Evolutionary conservation across 23 tunicate genomes (phyloP).

Genomic region (Trididemnum clinides): DNA sequence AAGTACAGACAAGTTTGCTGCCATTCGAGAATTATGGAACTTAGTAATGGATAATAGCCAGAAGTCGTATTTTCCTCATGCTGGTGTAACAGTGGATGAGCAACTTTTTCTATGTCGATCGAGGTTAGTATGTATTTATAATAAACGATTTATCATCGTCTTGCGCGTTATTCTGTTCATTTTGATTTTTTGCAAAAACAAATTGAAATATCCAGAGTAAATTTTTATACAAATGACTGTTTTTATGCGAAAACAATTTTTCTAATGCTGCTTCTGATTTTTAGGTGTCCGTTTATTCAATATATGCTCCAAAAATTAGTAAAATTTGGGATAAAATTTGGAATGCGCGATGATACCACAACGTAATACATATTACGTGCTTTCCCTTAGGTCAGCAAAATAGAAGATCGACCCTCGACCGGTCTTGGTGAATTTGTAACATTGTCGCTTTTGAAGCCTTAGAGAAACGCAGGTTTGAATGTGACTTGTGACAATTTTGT

Average conservation of each 20-base stretch:
- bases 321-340: constrained; percentile 27
- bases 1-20: constrained; percentile 35
- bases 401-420: constrained; percentile 11
- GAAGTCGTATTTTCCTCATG: constrained; percentile 35
- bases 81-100: constrained; percentile 31
- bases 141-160: too few species aligned
- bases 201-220: not conserved
- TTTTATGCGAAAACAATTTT: constrained; percentile 10
- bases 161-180: not conserved
- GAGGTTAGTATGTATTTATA: too few species aligned
- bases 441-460: constrained; percentile 22
- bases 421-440: constrained; percentile 30
- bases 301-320: constrained; percentile 37
- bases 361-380: constrained; percentile 8
- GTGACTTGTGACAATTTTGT: constrained; percentile 27
- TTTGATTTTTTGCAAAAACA: not conserved
- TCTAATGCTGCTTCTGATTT: constrained; percentile 33
- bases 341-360: constrained; percentile 9
- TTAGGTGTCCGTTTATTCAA: too few species aligned
- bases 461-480: constrained; percentile 17
- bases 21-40: constrained; percentile 32
- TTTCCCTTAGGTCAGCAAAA: constrained; percentile 9
- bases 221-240: constrained; percentile 19
- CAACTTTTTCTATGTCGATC: constrained; percentile 42
- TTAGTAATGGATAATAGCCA: constrained; percentile 20